Conservation (phyloP, 1,140 invertebrate genomes). For the Nephotettix cincticeps region DNA sequence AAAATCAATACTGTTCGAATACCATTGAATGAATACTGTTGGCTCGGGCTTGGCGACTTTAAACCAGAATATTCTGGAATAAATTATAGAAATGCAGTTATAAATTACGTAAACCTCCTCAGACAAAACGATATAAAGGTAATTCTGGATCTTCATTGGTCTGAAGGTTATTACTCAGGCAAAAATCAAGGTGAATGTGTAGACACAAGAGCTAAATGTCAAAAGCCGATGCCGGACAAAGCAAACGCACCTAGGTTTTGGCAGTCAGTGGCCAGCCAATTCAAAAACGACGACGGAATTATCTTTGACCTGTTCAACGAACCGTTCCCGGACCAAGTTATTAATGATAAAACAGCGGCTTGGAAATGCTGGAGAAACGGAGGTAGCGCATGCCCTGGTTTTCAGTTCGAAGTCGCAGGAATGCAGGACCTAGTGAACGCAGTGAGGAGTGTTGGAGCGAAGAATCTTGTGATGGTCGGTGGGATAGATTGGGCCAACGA, state of each 20-base stretch:
- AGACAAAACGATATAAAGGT: neutral
- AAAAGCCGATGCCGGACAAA: slow-evolving; percentile 2
- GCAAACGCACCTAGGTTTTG: neutral
- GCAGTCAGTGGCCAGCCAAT: neutral
- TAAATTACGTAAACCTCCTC: neutral
- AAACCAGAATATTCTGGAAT: neutral
- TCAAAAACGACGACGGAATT: neutral
- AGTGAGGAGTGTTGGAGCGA: neutral
- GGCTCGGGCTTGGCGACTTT: neutral
- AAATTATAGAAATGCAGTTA: neutral
- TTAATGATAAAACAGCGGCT: neutral
- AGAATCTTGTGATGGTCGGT: neutral
- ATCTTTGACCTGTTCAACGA: slow-evolving; percentile 1
- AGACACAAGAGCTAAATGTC: neutral
- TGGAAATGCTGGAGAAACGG: slow-evolving; percentile 1
- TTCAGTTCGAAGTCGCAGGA: neutral
- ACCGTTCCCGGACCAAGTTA: neutral
- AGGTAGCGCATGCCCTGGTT: neutral
- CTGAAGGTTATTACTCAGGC: neutral
- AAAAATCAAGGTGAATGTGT: neutral
- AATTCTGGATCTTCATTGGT: neutral
- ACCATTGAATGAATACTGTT: neutral
- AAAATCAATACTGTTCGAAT: neutral
- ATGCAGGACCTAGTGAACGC: neutral
- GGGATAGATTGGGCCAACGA: neutral